Evolutionary conservation across 2,113 vertebrate genomes (phyloP).

Genomic region (Paramormyrops kingsleyae): DNA sequence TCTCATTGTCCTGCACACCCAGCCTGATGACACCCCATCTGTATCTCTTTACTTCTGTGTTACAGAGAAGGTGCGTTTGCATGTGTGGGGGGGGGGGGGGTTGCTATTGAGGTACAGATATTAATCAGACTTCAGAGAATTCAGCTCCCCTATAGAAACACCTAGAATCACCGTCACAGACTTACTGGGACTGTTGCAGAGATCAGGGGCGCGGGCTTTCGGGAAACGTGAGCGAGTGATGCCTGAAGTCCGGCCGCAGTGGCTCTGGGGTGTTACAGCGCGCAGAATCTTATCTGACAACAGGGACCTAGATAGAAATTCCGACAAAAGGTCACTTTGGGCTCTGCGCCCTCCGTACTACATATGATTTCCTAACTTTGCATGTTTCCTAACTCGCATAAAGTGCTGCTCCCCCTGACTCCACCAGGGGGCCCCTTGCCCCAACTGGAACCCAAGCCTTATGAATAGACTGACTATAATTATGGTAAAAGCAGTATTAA

Average conservation of each 20-base stretch:
- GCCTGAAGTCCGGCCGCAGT: not conserved
- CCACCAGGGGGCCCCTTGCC: not conserved
- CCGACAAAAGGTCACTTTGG: not conserved
- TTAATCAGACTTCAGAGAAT: slow-evolving; percentile 13
- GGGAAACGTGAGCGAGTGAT: not conserved
- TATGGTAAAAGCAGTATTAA: not conserved
- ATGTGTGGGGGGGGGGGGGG: not conserved
- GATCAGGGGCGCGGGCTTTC: not conserved
- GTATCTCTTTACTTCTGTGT: not conserved
- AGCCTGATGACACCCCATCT: not conserved
- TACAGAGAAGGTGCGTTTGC: not conserved
- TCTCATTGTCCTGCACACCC: not conserved
- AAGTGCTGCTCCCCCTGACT: not conserved
- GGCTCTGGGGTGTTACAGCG: not conserved
- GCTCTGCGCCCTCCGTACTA: not conserved
- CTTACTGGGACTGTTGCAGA: not conserved
- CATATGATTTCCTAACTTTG: not conserved
- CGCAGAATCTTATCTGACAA: not conserved
- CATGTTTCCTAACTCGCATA: not conserved
- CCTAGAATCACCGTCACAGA: not conserved
- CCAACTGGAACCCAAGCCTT: not conserved
- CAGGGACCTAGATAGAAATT: not conserved
- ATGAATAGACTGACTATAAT: not conserved
- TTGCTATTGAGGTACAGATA: not conserved
- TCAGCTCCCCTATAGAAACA: not conserved